Conservation (phyloP, 2,888 invertebrate species). For the Corythucha ciliata region DNA sequence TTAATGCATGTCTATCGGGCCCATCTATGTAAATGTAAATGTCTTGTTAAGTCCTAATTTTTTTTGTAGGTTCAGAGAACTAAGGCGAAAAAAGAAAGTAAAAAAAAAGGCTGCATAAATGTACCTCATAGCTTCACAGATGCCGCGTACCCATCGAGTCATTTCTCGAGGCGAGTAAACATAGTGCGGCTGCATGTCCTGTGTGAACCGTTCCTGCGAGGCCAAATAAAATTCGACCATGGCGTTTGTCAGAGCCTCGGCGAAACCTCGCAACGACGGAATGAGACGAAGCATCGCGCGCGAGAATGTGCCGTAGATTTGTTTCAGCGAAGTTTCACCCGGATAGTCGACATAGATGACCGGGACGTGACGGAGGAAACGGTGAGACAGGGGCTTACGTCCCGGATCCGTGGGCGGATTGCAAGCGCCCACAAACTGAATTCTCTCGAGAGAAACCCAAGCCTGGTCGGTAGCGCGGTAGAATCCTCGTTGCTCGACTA, state of each 20-base stretch:
- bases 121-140: slow-evolving; percentile 88
- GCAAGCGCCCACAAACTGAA: slow-evolving; percentile 99
- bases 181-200: slow-evolving; percentile 99
- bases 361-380: slow-evolving; percentile 87
- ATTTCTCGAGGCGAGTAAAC: slow-evolving; percentile 98
- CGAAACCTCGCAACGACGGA: slow-evolving; percentile 81
- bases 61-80: no score
- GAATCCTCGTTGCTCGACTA: slow-evolving; percentile 93
- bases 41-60: no score
- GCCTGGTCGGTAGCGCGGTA: slow-evolving; percentile 68
- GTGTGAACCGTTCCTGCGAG: slow-evolving; percentile 96
- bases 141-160: slow-evolving; percentile 99
- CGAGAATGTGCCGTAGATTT: slow-evolving; percentile 98
- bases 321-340: slow-evolving; percentile 92
- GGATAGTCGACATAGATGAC: slow-evolving; percentile 99
- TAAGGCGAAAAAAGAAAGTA: background rate
- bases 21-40: no score
- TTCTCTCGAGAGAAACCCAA: slow-evolving; percentile 94
- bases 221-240: slow-evolving; percentile 98
- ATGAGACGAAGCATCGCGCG: slow-evolving; percentile 94
- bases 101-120: background rate
- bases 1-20: no score
- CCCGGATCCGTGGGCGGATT: slow-evolving; percentile 99
- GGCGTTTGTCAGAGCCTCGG: slow-evolving; percentile 93
- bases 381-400: slow-evolving; percentile 85